Conservation (phyloP, 1,140 invertebrate species). For the Dinoponera quadriceps region DNA sequence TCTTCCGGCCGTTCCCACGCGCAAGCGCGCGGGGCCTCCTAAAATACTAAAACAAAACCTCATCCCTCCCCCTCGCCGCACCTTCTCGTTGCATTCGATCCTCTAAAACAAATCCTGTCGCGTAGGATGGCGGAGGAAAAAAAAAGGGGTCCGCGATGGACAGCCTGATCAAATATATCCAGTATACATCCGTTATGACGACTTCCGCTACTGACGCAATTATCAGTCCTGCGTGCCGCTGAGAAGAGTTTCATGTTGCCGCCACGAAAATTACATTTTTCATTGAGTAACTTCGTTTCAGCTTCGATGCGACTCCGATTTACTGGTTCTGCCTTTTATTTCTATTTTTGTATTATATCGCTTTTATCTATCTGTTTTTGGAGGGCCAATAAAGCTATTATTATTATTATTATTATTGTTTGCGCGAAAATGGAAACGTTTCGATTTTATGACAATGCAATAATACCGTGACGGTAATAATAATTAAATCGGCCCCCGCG, state of each 20-base stretch:
- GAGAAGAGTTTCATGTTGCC: not conserved
- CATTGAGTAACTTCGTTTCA: not conserved
- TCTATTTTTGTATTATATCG: no score
- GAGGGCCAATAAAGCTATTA: no score
- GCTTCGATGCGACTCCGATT: not conserved
- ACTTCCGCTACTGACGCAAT: conserved; percentile 47
- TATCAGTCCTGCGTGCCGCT: not conserved
- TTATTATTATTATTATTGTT: no score
- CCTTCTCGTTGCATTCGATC: conserved; percentile 39
- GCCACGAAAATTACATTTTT: conserved; percentile 20
- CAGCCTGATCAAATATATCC: conserved; percentile 75
- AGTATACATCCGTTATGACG: conserved; percentile 64
- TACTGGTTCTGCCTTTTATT: not conserved
- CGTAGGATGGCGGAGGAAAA: conserved; percentile 54
- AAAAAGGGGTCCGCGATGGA: conserved; percentile 60
- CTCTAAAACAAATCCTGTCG: conserved; percentile 76
- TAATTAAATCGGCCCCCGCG: no score
- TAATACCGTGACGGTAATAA: no score
- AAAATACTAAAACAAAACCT: conserved; percentile 82
- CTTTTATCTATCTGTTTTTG: no score
- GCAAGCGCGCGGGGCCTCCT: conserved; percentile 78
- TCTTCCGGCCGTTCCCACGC: conserved; percentile 79
- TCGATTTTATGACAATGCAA: not conserved
- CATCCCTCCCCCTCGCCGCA: not conserved
- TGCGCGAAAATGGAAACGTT: not conserved